A percentile compares a stretch with the other conserved stretches of the same genome.
phyloP scores from a whole-genome alignment of 2,888 invertebrate genomes.

The Orthonychiurus folsomi region DNA sequence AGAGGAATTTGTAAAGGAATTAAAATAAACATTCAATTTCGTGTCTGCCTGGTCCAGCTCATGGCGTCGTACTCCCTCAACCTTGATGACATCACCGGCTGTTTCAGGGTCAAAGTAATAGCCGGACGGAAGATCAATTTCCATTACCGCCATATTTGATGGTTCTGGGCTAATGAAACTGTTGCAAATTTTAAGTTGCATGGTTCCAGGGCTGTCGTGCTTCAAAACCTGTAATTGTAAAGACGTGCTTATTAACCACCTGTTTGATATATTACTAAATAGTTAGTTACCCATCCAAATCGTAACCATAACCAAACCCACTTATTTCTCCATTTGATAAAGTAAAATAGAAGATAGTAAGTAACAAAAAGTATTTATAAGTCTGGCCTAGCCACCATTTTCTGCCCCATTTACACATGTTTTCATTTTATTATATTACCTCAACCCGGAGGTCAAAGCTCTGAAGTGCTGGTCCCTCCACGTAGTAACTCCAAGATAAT shows the following conservation, averaged over 20 bases:
- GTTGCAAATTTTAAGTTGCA: slow-evolving; percentile 17
- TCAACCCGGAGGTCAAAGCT: slow-evolving; percentile 20
- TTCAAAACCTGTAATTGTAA: background rate
- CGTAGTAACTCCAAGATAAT: slow-evolving; percentile 26
- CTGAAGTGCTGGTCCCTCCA: slow-evolving; percentile 13
- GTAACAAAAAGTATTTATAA: too few relatives aligned
- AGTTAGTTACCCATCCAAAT: too few relatives aligned
- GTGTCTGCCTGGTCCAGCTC: slow-evolving; percentile 61
- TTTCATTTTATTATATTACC: too few relatives aligned
- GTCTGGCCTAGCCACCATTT: too few relatives aligned
- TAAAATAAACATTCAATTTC: slow-evolving; percentile 61
- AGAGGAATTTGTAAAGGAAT: slow-evolving; percentile 53
- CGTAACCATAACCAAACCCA: too few relatives aligned
- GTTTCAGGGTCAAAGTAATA: slow-evolving; percentile 63
- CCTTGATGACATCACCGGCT: slow-evolving; percentile 40
- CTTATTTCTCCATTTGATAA: too few relatives aligned
- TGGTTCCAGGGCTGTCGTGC: slow-evolving; percentile 5
- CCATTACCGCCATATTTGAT: slow-evolving; percentile 83
- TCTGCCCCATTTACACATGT: too few relatives aligned
- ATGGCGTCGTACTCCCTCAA: slow-evolving; percentile 51
- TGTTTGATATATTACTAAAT: too few relatives aligned
- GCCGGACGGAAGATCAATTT: slow-evolving; percentile 78
- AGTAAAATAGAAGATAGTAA: too few relatives aligned
- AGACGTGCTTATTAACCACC: too few relatives aligned
- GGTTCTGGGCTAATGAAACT: background rate